Evolutionary conservation across 2,797 vertebrate genomes (phyloP).

Genomic region (Tenualosa thibaudeaui): DNA sequence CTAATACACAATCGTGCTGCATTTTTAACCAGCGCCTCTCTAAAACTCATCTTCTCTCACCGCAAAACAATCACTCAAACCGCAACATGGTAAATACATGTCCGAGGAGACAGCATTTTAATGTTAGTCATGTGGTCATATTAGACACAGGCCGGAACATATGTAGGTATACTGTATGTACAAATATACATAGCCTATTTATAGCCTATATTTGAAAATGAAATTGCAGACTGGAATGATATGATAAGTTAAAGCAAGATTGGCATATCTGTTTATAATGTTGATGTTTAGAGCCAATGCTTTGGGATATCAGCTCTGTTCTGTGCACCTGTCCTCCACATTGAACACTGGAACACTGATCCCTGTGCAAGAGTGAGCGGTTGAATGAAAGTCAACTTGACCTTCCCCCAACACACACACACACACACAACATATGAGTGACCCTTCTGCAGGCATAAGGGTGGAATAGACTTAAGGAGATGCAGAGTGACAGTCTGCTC

Average conservation of each 20-base stretch:
- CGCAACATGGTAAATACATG: slow-evolving; percentile 5
- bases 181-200: background rate
- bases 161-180: background rate
- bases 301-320: background rate
- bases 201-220: background rate
- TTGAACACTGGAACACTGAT: background rate
- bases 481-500: slow-evolving; percentile 86
- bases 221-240: background rate
- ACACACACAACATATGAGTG: background rate
- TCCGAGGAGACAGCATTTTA: background rate
- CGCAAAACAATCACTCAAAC: slow-evolving; percentile 22
- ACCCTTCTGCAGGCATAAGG: background rate
- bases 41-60: background rate
- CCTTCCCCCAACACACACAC: background rate
- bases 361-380: background rate
- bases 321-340: background rate
- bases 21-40: background rate
- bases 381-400: background rate
- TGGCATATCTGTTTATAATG: background rate
- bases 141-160: background rate
- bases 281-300: background rate
- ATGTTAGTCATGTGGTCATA: background rate
- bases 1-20: background rate
- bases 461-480: slow-evolving; percentile 65
- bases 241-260: background rate